Conservation (phyloP, 2,113 vertebrate genomes). For the Pycnonotus jocosus region DNA sequence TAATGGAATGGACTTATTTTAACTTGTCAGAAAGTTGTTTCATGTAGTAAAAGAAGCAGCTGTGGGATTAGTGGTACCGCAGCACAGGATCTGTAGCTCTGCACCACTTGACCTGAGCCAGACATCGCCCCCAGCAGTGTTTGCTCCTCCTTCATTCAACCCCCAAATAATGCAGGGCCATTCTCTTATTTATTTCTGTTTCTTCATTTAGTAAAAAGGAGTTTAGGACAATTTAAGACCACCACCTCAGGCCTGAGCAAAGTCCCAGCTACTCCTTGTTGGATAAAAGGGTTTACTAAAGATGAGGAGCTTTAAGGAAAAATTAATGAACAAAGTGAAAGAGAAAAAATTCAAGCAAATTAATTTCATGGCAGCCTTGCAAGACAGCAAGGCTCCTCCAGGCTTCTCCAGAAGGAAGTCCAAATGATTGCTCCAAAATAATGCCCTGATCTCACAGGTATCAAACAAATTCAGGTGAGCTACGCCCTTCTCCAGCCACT, state of each 20-base stretch:
- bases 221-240: not conserved
- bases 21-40: not conserved
- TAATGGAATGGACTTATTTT: not conserved
- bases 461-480: not conserved
- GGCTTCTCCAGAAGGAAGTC: not conserved
- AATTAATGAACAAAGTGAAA: not conserved
- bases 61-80: not conserved
- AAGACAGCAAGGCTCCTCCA: not conserved
- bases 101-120: not conserved
- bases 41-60: not conserved
- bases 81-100: not conserved
- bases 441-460: not conserved
- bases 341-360: not conserved
- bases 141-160: not conserved
- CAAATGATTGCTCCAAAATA: not conserved
- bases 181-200: not conserved
- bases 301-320: not conserved
- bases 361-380: not conserved
- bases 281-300: not conserved
- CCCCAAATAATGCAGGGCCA: not conserved
- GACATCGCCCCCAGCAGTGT: rapidly evolving
- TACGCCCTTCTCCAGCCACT: not conserved
- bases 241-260: not conserved
- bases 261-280: not conserved
- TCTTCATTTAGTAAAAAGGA: not conserved